A percentile compares a stretch with the other conserved stretches of the same genome.
Evolutionary conservation across 2,113 vertebrate species (phyloP).

Genomic region (Sinocyclocheilus maitianheensis): DNA sequence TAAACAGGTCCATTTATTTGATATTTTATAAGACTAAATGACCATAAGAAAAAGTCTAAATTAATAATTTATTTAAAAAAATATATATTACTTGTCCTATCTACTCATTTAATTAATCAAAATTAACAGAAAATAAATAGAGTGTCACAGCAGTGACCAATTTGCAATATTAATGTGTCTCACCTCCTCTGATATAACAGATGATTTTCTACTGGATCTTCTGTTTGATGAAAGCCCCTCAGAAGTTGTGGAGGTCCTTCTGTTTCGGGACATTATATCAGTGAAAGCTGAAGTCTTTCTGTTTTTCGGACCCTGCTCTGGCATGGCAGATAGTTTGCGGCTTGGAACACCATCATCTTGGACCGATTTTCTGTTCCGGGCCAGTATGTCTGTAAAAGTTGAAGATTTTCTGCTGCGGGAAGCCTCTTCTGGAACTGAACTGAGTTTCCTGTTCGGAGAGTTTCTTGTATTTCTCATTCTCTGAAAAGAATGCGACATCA

Average conservation of each 20-base stretch:
- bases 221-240: slow-evolving; percentile 45
- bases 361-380: slow-evolving; percentile 65
- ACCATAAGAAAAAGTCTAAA: neutral
- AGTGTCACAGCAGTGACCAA: neutral
- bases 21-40: neutral
- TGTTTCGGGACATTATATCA: slow-evolving; percentile 66
- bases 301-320: slow-evolving; percentile 51
- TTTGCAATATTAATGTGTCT: neutral
- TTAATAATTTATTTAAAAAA: too few relatives aligned
- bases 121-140: neutral
- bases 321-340: slow-evolving; percentile 60
- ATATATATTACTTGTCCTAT: neutral
- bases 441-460: slow-evolving; percentile 55
- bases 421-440: slow-evolving; percentile 54
- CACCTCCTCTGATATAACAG: slow-evolving; percentile 73
- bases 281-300: slow-evolving; percentile 70
- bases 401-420: slow-evolving; percentile 62
- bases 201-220: slow-evolving; percentile 62
- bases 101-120: neutral
- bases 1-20: neutral
- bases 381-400: slow-evolving; percentile 66
- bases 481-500: slow-evolving; percentile 55
- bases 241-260: slow-evolving; percentile 57
- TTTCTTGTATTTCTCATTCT: slow-evolving; percentile 64
- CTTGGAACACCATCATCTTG: slow-evolving; percentile 55